These are phyloP conservation scores for Morone saxatilis DNA, from an alignment of 2,113 vertebrate genomes.

Conservation along the genomic window DNA sequence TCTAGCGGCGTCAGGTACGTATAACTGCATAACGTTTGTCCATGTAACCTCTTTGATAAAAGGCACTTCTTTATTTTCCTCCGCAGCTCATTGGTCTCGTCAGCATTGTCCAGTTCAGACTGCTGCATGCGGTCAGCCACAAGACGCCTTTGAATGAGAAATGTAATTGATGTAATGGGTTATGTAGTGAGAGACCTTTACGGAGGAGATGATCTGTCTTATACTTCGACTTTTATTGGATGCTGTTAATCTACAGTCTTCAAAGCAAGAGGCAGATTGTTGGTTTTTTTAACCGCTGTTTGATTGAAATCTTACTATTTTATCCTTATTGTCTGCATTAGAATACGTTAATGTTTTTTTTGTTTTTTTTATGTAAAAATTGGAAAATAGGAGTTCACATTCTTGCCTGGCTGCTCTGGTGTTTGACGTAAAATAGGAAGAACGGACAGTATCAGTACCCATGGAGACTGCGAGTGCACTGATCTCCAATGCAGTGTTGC, in stretches of 20 bases:
- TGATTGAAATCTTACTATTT: not conserved
- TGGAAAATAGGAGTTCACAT: slow-evolving; percentile 19
- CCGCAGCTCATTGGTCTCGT: slow-evolving; percentile 12
- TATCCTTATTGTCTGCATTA: not conserved
- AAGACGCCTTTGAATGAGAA: slow-evolving; percentile 50
- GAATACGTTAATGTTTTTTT: not conserved
- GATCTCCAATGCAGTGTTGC: slow-evolving; percentile 73
- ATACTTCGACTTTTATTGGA: slow-evolving; percentile 3
- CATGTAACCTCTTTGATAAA: not conserved
- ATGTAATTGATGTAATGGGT: slow-evolving; percentile 37
- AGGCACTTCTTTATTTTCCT: not conserved
- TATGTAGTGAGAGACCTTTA: slow-evolving; percentile 32
- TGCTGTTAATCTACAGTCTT: not conserved
- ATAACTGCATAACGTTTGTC: not conserved
- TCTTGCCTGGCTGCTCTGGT: slow-evolving; percentile 29
- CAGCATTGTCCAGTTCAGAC: slow-evolving; percentile 23
- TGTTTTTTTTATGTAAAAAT: not conserved
- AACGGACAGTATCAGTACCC: slow-evolving; percentile 69
- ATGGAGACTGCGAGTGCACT: slow-evolving; percentile 74
- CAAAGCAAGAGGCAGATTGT: not conserved
- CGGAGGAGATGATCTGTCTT: slow-evolving; percentile 20
- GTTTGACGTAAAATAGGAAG: slow-evolving; percentile 63
- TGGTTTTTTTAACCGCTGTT: not conserved
- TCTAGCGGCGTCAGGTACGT: slow-evolving; percentile 54
- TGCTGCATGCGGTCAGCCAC: slow-evolving; percentile 67